These are phyloP conservation scores for Caenorhabditis sp. DNA, from an alignment of 2,888 invertebrate species.

Conservation along the genomic window DNA sequence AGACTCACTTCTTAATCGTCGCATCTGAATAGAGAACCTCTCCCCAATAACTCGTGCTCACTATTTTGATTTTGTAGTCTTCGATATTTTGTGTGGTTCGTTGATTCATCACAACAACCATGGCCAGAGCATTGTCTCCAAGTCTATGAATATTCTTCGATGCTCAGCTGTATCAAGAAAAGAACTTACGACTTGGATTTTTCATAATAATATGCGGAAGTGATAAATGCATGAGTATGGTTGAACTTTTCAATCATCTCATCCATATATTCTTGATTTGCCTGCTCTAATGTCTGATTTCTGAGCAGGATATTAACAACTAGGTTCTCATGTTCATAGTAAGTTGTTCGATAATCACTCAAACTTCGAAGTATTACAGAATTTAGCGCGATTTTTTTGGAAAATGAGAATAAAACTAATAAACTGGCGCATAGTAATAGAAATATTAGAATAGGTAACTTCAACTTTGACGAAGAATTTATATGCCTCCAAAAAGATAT, in stretches of 20 bases:
- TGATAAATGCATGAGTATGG: conserved; percentile 19
- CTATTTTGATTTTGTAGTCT: conserved; percentile 18
- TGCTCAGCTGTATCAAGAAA: neutral
- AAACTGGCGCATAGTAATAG: neutral
- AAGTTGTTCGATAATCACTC: neutral
- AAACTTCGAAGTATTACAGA: neutral
- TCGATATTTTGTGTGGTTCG: conserved; percentile 12
- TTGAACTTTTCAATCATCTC: conserved; percentile 7
- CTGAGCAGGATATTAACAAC: neutral
- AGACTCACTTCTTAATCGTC: conserved; percentile 14
- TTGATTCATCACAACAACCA: conserved; percentile 29
- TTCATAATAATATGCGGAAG: conserved; percentile 26
- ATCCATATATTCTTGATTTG: neutral
- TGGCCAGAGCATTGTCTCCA: conserved; percentile 25
- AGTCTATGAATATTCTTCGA: conserved; percentile 9
- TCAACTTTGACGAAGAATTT: neutral
- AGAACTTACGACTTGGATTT: conserved; percentile 26
- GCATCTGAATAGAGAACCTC: conserved; percentile 7
- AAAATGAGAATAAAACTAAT: neutral
- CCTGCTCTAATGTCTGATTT: neutral
- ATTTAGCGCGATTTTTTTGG: neutral
- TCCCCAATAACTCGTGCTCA: conserved; percentile 4
- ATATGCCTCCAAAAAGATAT: neutral
- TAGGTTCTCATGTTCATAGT: neutral
- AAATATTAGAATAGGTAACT: neutral